phyloP scores from a whole-genome alignment of 2,113 vertebrate species.

The Microcebus murinus region DNA sequence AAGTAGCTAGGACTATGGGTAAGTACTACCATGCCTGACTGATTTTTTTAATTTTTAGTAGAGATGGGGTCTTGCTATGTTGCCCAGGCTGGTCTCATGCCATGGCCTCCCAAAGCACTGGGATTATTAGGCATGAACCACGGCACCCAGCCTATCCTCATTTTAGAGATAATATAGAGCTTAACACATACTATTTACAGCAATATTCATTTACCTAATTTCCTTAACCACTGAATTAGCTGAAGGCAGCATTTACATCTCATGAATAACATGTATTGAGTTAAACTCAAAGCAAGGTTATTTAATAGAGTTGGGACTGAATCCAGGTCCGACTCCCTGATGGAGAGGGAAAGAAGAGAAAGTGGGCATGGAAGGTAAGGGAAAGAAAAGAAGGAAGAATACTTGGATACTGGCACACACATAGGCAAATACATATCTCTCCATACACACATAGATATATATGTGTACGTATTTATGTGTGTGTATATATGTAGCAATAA shows the following conservation, averaged over 20 bases:
- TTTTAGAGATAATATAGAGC: neutral
- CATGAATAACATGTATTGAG: neutral
- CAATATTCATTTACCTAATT: neutral
- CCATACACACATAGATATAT: neutral
- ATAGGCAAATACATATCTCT: neutral
- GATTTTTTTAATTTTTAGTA: too few species aligned
- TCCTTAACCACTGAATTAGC: neutral
- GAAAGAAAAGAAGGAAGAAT: neutral
- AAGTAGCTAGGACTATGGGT: too few species aligned
- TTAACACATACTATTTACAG: neutral
- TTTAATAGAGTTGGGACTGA: neutral
- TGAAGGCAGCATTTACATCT: neutral
- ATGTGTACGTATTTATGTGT: neutral
- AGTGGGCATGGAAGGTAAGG: neutral
- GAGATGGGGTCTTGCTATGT: too few species aligned
- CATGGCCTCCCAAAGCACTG: too few species aligned
- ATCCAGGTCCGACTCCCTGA: neutral
- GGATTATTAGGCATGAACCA: too few species aligned
- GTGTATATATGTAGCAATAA: neutral
- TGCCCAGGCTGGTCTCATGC: too few species aligned
- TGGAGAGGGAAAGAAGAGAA: neutral
- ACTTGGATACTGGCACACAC: neutral
- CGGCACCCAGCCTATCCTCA: neutral
- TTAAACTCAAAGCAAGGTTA: constrained; percentile 30
- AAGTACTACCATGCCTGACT: too few species aligned